A percentile compares a stretch with the other conserved stretches of the same genome.
These are phyloP conservation scores for Perodicticus potto DNA, from an alignment of 2,797 vertebrate genomes.

Conservation along the genomic window DNA sequence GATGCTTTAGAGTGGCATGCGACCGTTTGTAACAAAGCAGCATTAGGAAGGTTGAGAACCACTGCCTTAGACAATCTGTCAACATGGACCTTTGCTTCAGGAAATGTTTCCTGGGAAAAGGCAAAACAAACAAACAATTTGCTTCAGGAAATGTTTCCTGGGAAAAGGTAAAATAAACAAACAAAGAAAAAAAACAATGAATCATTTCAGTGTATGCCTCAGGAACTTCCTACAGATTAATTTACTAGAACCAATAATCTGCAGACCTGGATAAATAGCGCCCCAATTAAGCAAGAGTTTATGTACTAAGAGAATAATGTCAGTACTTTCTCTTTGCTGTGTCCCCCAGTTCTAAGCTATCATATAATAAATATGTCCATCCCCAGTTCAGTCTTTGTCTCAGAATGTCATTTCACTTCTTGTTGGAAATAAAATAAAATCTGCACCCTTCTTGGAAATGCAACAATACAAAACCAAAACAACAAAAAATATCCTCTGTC, in stretches of 20 bases:
- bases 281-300: background rate
- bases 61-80: background rate
- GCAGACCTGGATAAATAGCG: background rate
- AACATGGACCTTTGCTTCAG: background rate
- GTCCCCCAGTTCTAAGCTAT: background rate
- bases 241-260: background rate
- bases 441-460: background rate
- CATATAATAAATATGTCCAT: background rate
- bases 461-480: background rate
- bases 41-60: too few species aligned
- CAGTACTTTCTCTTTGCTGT: background rate
- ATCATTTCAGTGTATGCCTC: background rate
- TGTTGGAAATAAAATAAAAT: background rate
- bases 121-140: background rate
- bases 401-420: background rate
- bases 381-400: background rate
- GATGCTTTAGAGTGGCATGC: background rate
- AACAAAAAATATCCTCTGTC: too few species aligned
- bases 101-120: background rate
- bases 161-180: background rate
- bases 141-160: background rate
- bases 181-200: background rate
- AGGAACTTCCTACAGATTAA: background rate
- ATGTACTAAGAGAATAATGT: background rate
- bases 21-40: too few species aligned